phyloP scores from a whole-genome alignment of 2,888 invertebrate species.

The Lycaena phlaeas region DNA sequence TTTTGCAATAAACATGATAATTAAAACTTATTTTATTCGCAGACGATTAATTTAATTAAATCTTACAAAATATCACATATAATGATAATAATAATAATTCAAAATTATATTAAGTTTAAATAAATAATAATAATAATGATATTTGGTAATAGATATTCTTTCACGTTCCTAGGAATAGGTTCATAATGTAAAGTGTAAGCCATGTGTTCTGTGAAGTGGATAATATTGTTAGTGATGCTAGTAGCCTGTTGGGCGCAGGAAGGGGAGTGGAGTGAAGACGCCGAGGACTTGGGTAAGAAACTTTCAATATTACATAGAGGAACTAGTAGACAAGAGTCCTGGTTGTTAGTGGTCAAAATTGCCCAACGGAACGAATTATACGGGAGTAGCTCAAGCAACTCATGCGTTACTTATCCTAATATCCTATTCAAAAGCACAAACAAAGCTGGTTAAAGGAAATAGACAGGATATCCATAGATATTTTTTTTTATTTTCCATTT shows the following conservation, averaged over 20 bases:
- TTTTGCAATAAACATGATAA: too few species aligned
- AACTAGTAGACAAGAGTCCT: too few species aligned
- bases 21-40: too few species aligned
- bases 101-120: not conserved
- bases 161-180: slow-evolving; percentile 10
- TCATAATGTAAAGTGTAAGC: slow-evolving; percentile 21
- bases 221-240: slow-evolving; percentile 52
- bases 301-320: too few species aligned
- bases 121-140: not conserved
- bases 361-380: too few species aligned
- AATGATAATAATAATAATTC: not conserved
- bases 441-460: too few species aligned
- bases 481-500: too few species aligned
- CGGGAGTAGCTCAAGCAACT: too few species aligned
- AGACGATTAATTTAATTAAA: not conserved
- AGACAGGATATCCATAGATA: too few species aligned
- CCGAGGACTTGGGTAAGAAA: slow-evolving; percentile 56
- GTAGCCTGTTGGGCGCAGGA: slow-evolving; percentile 64
- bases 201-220: slow-evolving; percentile 61
- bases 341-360: too few species aligned
- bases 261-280: slow-evolving; percentile 66
- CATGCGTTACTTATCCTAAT: too few species aligned
- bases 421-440: too few species aligned
- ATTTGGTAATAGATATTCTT: not conserved
- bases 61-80: not conserved